Conservation (phyloP, 23 tunicate species). For the Styela clava region DNA sequence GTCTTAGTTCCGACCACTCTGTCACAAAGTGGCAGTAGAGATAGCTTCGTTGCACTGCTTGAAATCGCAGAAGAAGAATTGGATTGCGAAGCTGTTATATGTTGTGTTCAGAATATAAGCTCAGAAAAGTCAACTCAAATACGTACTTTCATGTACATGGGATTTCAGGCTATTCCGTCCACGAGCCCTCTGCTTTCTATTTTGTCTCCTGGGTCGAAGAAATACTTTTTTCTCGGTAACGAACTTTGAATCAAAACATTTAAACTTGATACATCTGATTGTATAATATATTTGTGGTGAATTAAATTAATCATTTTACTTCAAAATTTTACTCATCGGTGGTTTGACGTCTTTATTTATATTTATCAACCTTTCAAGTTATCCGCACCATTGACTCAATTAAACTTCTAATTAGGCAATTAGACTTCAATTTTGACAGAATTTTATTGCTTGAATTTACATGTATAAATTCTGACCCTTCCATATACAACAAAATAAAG, state of each 20-base stretch:
- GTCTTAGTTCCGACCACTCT: constrained; percentile 45
- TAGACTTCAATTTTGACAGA: too few species aligned
- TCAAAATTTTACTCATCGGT: not conserved
- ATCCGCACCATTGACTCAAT: too few species aligned
- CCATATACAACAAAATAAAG: too few species aligned
- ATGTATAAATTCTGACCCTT: too few species aligned
- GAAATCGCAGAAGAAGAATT: constrained; percentile 85
- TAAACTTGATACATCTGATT: not conserved
- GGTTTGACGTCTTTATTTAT: not conserved
- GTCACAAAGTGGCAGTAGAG: constrained; percentile 32
- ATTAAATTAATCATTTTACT: not conserved
- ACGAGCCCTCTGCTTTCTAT: not conserved
- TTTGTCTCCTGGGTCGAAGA: not conserved
- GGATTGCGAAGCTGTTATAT: constrained; percentile 31
- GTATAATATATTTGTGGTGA: not conserved
- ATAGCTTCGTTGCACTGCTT: constrained; percentile 79
- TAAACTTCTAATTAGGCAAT: too few species aligned
- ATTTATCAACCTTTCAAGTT: too few species aligned
- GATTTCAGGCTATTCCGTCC: constrained; percentile 49
- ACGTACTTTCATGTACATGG: constrained; percentile 75
- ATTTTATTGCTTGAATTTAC: too few species aligned
- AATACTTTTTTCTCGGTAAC: constrained; percentile 14
- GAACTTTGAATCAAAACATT: constrained; percentile 8
- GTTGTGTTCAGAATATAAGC: constrained; percentile 30
- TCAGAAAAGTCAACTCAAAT: constrained; percentile 17